Evolutionary conservation across 2,888 invertebrate species (phyloP).

Genomic region (Diarsia mendica): DNA sequence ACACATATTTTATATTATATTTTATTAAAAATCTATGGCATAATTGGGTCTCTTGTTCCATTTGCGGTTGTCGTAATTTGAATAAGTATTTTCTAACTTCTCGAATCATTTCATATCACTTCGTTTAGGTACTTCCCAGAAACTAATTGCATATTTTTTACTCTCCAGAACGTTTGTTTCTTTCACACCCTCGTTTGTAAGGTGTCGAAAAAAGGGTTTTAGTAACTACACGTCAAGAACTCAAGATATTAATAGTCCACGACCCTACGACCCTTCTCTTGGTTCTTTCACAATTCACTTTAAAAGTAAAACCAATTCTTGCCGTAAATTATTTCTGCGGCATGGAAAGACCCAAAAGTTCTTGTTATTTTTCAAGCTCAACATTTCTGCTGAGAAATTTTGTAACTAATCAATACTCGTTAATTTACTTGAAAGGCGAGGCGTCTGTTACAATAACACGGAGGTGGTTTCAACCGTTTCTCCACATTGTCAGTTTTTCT

Average conservation of each 20-base stretch:
- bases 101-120: background rate
- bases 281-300: slow-evolving; percentile 22
- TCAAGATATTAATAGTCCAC: background rate
- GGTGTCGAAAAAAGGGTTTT: slow-evolving; percentile 12
- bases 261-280: slow-evolving; percentile 13
- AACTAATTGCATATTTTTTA: background rate
- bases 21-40: too few species aligned
- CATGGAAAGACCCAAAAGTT: slow-evolving; percentile 31
- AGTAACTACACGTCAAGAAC: slow-evolving; percentile 6
- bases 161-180: background rate
- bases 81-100: too few species aligned
- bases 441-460: background rate
- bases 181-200: slow-evolving; percentile 15
- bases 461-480: background rate
- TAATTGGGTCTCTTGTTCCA: background rate
- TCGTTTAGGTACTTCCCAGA: background rate
- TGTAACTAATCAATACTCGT: slow-evolving; percentile 51
- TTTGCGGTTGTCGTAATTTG: background rate
- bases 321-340: slow-evolving; percentile 20
- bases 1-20: too few species aligned
- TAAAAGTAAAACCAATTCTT: slow-evolving; percentile 37
- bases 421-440: slow-evolving; percentile 42
- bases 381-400: slow-evolving; percentile 29
- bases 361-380: slow-evolving; percentile 39
- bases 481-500: slow-evolving; percentile 1